Percentiles rank a stretch among this genome's conserved stretches.
phyloP scores from a whole-genome alignment of 1,140 invertebrate species.

The Cotesia chilonis region DNA sequence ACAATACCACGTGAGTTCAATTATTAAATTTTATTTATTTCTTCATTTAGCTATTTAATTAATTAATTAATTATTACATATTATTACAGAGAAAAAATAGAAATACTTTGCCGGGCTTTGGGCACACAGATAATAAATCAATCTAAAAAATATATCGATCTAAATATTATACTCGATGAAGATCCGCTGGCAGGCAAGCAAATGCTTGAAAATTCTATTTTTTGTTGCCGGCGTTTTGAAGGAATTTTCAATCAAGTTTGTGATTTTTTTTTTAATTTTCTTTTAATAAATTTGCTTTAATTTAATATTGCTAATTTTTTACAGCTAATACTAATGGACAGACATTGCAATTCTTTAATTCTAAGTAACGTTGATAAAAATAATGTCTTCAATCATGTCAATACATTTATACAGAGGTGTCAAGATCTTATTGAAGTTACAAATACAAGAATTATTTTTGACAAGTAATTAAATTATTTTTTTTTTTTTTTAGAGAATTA shows the following conservation, averaged over 20 bases:
- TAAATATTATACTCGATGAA: conserved; percentile 77
- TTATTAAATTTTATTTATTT: no score
- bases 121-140: conserved; percentile 85
- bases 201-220: conserved; percentile 77
- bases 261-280: not conserved
- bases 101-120: conserved; percentile 77
- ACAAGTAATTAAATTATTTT: conserved; percentile 63
- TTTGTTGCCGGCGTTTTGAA: conserved; percentile 79
- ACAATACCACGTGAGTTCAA: conserved; percentile 67
- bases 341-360: not conserved
- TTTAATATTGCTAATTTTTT: conserved; percentile 12
- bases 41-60: no score
- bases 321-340: conserved; percentile 41
- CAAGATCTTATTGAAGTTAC: conserved; percentile 86
- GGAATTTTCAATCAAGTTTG: conserved; percentile 69
- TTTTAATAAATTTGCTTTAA: not conserved
- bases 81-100: conserved; percentile 69
- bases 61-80: not conserved
- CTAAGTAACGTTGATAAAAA: conserved; percentile 69
- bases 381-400: conserved; percentile 84
- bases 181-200: conserved; percentile 71
- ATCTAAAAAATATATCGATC: conserved; percentile 75
- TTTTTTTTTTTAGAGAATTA: not conserved
- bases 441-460: conserved; percentile 77
- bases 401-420: conserved; percentile 86